phyloP scores from a whole-genome alignment of 2,888 invertebrate genomes.

The Sthenelais limicola region DNA sequence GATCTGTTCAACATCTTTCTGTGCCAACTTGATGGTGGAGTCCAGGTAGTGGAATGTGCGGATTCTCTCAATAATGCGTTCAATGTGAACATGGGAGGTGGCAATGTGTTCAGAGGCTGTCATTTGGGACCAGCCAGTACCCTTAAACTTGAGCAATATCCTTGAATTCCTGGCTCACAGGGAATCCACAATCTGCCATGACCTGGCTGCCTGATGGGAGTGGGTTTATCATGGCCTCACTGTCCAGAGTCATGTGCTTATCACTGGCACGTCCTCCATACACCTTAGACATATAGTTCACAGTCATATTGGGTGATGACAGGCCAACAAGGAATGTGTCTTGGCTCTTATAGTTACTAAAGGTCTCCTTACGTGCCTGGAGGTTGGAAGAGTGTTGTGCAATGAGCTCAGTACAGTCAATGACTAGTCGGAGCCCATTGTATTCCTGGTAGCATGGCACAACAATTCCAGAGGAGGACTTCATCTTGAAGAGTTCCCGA shows the following conservation, averaged over 20 bases:
- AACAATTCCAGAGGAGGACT: constrained; percentile 7
- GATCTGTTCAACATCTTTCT: constrained; percentile 45
- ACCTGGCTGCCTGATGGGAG: constrained; percentile 39
- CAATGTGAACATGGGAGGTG: constrained; percentile 42
- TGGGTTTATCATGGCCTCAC: constrained; percentile 22
- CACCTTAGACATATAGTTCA: constrained; percentile 45
- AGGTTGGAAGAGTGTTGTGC: constrained; percentile 40
- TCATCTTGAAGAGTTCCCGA: too few relatives aligned
- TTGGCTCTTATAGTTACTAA: constrained; percentile 44
- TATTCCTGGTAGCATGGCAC: constrained; percentile 2
- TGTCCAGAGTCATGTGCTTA: constrained; percentile 43
- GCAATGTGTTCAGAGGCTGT: constrained; percentile 42
- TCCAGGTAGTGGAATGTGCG: constrained; percentile 42
- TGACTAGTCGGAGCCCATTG: neutral
- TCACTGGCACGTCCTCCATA: constrained; percentile 47
- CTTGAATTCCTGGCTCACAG: constrained; percentile 28
- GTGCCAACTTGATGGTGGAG: constrained; percentile 33
- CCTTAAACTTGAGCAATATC: constrained; percentile 47
- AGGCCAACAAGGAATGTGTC: constrained; percentile 44
- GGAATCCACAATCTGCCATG: constrained; percentile 46
- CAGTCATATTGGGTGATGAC: constrained; percentile 44
- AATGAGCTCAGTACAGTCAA: constrained; percentile 45
- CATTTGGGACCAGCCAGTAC: constrained; percentile 41
- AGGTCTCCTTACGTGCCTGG: constrained; percentile 41
- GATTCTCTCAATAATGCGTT: constrained; percentile 43